Evolutionary conservation across 1,140 invertebrate genomes (phyloP).

Genomic region (Tenebrio molitor): DNA sequence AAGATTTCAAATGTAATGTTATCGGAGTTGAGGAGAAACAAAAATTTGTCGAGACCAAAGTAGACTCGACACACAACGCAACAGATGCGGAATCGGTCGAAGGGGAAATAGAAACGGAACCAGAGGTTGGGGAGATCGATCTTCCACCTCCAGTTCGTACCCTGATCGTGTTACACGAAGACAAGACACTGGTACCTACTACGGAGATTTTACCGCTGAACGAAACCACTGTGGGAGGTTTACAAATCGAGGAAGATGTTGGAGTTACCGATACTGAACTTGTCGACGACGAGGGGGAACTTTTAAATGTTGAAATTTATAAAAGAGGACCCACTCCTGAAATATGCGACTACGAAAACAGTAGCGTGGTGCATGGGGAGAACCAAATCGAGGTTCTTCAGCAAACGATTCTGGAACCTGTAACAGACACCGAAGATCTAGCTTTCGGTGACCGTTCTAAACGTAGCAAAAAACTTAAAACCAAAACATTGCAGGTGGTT

Average conservation of each 20-base stretch:
- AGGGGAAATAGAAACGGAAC: not conserved
- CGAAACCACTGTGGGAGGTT: slow-evolving; percentile 64
- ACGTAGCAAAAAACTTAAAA: slow-evolving; percentile 29
- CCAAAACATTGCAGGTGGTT: slow-evolving; percentile 3
- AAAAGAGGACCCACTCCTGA: slow-evolving; percentile 53
- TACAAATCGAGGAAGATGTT: slow-evolving; percentile 61
- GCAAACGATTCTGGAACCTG: slow-evolving; percentile 55
- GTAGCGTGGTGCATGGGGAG: slow-evolving; percentile 4
- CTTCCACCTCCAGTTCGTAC: slow-evolving; percentile 67
- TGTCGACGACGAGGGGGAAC: slow-evolving; percentile 66
- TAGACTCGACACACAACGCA: not conserved
- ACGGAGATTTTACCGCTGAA: slow-evolving; percentile 68
- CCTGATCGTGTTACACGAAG: slow-evolving; percentile 68
- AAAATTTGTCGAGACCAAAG: not conserved
- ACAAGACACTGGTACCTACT: slow-evolving; percentile 66
- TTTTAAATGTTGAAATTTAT: slow-evolving; percentile 38
- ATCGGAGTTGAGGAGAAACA: not conserved
- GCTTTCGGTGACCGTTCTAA: slow-evolving; percentile 60
- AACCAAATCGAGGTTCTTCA: not conserved
- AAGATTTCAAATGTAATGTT: too few relatives aligned
- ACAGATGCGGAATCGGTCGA: slow-evolving; percentile 19
- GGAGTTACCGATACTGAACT: slow-evolving; percentile 68
- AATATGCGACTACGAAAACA: not conserved
- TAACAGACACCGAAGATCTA: slow-evolving; percentile 71
- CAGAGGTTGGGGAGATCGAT: slow-evolving; percentile 56